Evolutionary conservation across 2,113 vertebrate species (phyloP).

Genomic region (Pseudonaja textilis): DNA sequence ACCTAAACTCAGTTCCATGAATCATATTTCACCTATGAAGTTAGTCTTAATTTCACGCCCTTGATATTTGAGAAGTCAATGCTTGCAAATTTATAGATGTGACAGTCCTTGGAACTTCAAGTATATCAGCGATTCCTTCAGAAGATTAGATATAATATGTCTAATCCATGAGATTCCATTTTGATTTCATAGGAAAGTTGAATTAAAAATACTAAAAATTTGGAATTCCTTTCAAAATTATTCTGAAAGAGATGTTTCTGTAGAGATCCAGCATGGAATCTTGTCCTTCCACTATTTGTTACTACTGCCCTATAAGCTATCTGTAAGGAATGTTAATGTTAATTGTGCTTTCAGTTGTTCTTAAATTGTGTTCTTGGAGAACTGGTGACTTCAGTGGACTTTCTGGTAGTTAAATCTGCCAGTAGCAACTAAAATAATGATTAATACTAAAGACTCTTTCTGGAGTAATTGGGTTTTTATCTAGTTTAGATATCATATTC

Average conservation of each 20-base stretch:
- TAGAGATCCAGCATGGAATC: neutral
- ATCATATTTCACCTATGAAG: constrained; percentile 10
- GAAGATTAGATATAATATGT: neutral
- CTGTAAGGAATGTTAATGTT: neutral
- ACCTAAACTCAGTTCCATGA: neutral
- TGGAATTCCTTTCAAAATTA: neutral
- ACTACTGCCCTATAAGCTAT: neutral
- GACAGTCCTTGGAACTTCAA: neutral
- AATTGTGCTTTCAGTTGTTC: neutral
- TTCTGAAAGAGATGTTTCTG: neutral
- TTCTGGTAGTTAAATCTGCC: neutral
- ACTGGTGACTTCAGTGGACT: neutral
- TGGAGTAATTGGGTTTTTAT: neutral
- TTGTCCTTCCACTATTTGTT: neutral
- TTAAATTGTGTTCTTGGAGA: neutral
- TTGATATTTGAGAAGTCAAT: neutral
- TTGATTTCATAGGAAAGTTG: neutral
- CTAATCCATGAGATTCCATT: neutral
- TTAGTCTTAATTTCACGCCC: neutral
- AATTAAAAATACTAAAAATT: neutral
- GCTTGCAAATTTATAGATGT: neutral
- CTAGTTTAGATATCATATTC: neutral
- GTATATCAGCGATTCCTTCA: neutral
- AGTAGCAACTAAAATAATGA: neutral
- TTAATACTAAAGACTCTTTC: neutral